Evolutionary conservation across 2,888 invertebrate species (phyloP), one percentile per base, ranked within the genome.

Genomic region (Zaprionus obscuricornis): DNA sequence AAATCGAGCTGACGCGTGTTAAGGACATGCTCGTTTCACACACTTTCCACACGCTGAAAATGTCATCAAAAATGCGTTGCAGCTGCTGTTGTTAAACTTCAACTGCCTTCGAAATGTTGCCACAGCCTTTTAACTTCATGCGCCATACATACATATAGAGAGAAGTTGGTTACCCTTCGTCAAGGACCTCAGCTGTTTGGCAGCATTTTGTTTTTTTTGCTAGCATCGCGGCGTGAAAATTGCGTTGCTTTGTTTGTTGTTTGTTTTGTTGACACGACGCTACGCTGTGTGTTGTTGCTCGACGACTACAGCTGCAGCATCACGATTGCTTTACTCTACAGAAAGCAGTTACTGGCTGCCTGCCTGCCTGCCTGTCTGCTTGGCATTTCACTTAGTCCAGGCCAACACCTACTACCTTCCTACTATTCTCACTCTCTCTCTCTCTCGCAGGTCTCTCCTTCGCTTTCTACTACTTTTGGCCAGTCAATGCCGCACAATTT

Each of bases 191-290:
- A 75, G 75, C 78, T 73, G 82, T 65, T 73, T 67, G 73, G 57
- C 55, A 42, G 72, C 49, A 45, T 58, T 49, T 26, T 27, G 27
- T 10, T 8, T 8, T 10, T 27, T 27, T 27, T 2, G n/a, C 26
- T 24, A 65, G 8, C 39, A 39, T 66, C 75, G 81, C 75, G 72
- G 69, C 52, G 69, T 76, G 74, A 84, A 81, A 77, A 77, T 84
- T 66, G 76, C 59, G 43, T 49, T n/a, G 65, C 74, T 76, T 81
- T 76, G 85, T 81, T 84, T 68, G 81, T 56, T 81, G 74, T 76
- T 76, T 79, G 74, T 76, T 70, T 76, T 81, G 68, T 59, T 81
- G 81, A 83, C 81, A 75, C 45, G 66, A 39, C 49, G 42, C 24
- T 49, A 45, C 45, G 49, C 43, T 66, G 67, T 63, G 65, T 65